Evolutionary conservation across 37 sponge, comb jelly and placozoan species (phyloP).

Genomic region (Aplysina aerophoba): DNA sequence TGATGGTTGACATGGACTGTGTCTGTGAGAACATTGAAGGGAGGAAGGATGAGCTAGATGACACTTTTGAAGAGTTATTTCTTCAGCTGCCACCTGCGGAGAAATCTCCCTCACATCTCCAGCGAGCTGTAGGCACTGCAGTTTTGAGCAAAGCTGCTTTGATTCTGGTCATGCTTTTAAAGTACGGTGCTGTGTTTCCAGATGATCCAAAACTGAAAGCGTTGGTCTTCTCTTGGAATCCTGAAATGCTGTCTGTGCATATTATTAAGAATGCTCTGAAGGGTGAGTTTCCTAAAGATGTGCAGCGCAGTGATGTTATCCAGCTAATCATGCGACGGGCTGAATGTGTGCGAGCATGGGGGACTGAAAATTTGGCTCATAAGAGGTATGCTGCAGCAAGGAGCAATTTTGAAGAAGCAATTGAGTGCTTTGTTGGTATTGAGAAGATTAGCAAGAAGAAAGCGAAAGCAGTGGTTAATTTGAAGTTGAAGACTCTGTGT

Average conservation of each 20-base stretch:
- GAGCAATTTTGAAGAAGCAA: conserved; percentile 10
- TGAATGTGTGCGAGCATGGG: background rate
- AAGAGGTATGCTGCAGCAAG: conserved; percentile 3
- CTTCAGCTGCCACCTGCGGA: background rate
- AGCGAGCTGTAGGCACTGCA: background rate
- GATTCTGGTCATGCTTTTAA: background rate
- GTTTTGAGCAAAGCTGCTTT: background rate
- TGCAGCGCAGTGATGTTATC: background rate
- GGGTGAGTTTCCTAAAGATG: background rate
- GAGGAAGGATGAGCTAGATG: too few relatives aligned
- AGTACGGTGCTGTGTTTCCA: background rate
- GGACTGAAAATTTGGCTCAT: background rate
- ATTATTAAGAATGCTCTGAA: conserved; percentile 6
- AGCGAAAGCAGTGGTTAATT: background rate
- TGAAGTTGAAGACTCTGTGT: background rate
- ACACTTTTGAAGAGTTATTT: too few relatives aligned
- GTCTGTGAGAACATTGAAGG: too few relatives aligned
- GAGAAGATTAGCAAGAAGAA: background rate
- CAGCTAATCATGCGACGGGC: background rate
- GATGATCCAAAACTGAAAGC: background rate
- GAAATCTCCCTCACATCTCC: background rate
- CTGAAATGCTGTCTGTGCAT: background rate
- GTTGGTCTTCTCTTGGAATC: background rate
- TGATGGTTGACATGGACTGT: background rate
- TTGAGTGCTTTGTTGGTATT: conserved; percentile 21